Evolutionary conservation across 2,888 invertebrate genomes (phyloP).

Genomic region (Sabellastarte sp.): DNA sequence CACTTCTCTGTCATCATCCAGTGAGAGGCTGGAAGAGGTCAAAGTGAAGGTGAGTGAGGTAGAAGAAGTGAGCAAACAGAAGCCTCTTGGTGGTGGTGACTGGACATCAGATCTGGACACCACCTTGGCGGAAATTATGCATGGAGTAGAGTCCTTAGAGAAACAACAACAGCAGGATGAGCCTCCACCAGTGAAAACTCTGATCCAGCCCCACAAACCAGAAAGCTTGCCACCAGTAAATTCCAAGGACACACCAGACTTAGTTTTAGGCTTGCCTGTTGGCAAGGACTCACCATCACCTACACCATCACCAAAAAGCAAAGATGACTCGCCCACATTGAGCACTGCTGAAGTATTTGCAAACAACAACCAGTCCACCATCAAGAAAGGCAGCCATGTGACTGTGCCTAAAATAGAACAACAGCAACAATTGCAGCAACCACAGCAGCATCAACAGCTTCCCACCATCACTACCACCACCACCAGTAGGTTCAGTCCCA

Average conservation of each 20-base stretch:
- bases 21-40: no score
- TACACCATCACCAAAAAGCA: background rate
- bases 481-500: slow-evolving; percentile 4
- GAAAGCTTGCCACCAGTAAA: no score
- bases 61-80: background rate
- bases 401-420: slow-evolving; percentile 22
- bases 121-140: slow-evolving; percentile 59
- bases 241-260: slow-evolving; percentile 49
- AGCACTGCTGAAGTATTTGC: slow-evolving; percentile 77
- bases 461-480: slow-evolving; percentile 1
- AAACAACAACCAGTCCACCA: slow-evolving; percentile 75
- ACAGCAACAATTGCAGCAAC: background rate
- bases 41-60: no score
- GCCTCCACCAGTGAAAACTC: background rate
- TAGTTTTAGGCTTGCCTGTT: slow-evolving; percentile 56
- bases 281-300: slow-evolving; percentile 37
- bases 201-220: background rate
- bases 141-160: slow-evolving; percentile 53
- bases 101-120: slow-evolving; percentile 51
- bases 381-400: slow-evolving; percentile 66
- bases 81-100: slow-evolving; percentile 18
- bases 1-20: no score
- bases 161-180: slow-evolving; percentile 41
- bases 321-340: slow-evolving; percentile 28
- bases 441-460: background rate